Evolutionary conservation across 2,113 vertebrate genomes (phyloP).

Genomic region (Burhinus bistriatus): DNA sequence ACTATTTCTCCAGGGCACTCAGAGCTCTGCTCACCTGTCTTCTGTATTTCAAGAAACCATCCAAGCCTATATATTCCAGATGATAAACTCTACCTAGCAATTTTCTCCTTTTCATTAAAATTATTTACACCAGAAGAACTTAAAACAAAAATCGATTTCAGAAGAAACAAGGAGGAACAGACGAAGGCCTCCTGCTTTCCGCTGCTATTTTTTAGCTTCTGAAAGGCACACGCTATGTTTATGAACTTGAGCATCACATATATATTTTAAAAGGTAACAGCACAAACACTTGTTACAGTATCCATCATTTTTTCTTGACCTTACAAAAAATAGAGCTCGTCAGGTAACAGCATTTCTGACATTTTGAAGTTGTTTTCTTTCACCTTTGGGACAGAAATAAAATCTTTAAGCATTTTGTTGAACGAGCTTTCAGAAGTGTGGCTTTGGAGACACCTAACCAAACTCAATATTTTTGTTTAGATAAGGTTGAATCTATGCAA

Average conservation of each 20-base stretch:
- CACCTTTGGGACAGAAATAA: constrained; percentile 49
- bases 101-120: constrained; percentile 63
- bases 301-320: constrained; percentile 42
- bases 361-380: constrained; percentile 48
- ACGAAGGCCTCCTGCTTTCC: neutral
- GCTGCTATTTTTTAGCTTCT: neutral
- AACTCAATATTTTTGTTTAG: neutral
- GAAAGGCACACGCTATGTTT: neutral
- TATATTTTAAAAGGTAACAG: constrained; percentile 48
- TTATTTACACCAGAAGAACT: constrained; percentile 63
- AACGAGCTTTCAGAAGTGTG: neutral
- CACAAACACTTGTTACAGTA: constrained; percentile 30
- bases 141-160: constrained; percentile 53
- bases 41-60: constrained; percentile 8
- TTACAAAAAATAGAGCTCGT: constrained; percentile 26
- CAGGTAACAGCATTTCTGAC: constrained; percentile 50
- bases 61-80: constrained; percentile 29
- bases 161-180: constrained; percentile 25
- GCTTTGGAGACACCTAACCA: neutral
- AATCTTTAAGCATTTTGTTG: constrained; percentile 31
- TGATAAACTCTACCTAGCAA: constrained; percentile 30
- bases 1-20: neutral
- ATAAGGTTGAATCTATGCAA: neutral
- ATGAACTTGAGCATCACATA: constrained; percentile 10
- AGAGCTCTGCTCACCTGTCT: neutral